Evolutionary conservation across 53 echinoderm and acorn worm species (phyloP).

Genomic region (Astropecten irregularis): DNA sequence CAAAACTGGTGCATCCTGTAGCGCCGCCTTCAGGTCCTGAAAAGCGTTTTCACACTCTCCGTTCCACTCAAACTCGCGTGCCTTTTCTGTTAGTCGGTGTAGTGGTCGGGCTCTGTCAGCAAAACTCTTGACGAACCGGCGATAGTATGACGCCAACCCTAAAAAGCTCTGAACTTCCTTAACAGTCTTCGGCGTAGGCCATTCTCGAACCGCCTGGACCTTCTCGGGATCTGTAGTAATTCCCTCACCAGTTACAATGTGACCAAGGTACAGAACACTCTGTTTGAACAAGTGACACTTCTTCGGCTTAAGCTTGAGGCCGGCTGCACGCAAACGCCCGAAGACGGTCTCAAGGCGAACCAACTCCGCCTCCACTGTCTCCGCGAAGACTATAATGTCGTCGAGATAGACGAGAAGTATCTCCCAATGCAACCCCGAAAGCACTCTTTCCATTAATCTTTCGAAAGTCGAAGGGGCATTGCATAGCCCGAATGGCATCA

Average conservation of each 20-base stretch:
- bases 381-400: slow-evolving; percentile 32
- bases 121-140: background rate
- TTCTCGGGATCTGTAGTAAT: slow-evolving; percentile 22
- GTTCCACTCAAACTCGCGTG: background rate
- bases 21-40: background rate
- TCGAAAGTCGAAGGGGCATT: slow-evolving; percentile 43
- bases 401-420: slow-evolving; percentile 40
- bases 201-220: background rate
- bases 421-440: slow-evolving; percentile 35
- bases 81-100: slow-evolving; percentile 2
- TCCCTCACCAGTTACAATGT: slow-evolving; percentile 3
- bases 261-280: slow-evolving; percentile 24
- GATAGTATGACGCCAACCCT: slow-evolving; percentile 11
- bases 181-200: background rate
- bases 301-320: slow-evolving; percentile 19
- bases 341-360: slow-evolving; percentile 3
- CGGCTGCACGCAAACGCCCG: slow-evolving; percentile 1
- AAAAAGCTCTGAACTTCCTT: slow-evolving; percentile 19
- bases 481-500: slow-evolving; percentile 48
- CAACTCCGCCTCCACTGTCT: slow-evolving; percentile 30
- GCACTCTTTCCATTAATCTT: slow-evolving; percentile 33
- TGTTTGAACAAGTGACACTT: slow-evolving; percentile 30
- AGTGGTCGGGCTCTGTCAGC: slow-evolving; percentile 19
- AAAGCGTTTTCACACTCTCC: background rate
- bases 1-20: background rate